Evolutionary conservation across 2,888 invertebrate genomes (phyloP).

Genomic region (Tachina lurida): DNA sequence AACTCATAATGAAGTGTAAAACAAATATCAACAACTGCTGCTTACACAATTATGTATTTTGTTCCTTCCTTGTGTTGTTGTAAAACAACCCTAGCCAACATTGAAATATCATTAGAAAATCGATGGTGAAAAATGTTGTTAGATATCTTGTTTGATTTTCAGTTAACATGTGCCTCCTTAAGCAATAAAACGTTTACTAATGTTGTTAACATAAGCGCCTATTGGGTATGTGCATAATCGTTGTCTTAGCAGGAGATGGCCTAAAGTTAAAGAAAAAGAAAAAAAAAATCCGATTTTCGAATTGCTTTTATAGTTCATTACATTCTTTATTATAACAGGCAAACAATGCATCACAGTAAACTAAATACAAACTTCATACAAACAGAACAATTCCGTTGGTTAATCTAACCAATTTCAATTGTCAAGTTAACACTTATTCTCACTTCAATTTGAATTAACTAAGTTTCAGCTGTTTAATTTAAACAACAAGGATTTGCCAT

Average conservation of each 20-base stretch:
- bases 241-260: conserved; percentile 54
- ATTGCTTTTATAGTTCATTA: neutral
- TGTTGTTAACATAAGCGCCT: conserved; percentile 9
- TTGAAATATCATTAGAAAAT: conserved; percentile 52
- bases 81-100: conserved; percentile 15
- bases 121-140: conserved; percentile 20
- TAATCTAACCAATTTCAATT: too few species aligned
- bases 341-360: too few species aligned
- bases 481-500: too few species aligned
- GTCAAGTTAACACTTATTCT: too few species aligned
- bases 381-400: too few species aligned
- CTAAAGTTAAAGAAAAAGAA: conserved; percentile 34
- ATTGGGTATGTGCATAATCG: neutral
- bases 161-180: conserved; percentile 24
- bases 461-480: too few species aligned
- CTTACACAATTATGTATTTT: neutral
- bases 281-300: conserved; percentile 1
- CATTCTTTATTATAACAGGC: too few species aligned
- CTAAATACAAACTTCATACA: too few species aligned
- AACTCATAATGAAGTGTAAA: conserved; percentile 50
- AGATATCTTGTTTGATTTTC: conserved; percentile 30
- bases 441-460: too few species aligned
- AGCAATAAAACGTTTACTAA: conserved; percentile 25
- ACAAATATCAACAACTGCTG: conserved; percentile 44
- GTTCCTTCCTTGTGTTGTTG: neutral